Conservation (phyloP, 2,113 vertebrate genomes). For the Ailuropoda melanoleuca region DNA sequence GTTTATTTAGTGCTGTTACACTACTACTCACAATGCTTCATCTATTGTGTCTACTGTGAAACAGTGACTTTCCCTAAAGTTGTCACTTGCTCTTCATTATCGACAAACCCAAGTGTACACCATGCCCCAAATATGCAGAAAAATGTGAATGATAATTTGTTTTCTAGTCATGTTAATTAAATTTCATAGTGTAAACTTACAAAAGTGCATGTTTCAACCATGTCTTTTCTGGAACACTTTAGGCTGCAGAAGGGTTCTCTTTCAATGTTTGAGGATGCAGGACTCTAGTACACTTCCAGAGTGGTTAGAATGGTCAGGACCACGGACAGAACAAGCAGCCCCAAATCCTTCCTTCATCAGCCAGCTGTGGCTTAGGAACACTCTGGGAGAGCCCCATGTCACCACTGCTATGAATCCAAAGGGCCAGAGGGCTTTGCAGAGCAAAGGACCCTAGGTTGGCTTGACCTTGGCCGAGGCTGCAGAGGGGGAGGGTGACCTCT, state of each 20-base stretch:
- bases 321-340: fast-evolving
- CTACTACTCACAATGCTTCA: neutral
- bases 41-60: neutral
- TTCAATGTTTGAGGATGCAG: fast-evolving
- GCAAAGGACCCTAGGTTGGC: neutral
- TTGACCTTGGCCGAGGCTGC: fast-evolving
- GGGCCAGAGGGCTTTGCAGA: neutral
- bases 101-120: neutral
- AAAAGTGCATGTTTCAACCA: neutral
- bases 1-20: neutral
- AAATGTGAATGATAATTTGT: neutral
- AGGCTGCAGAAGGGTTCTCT: too few species aligned
- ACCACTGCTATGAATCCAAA: neutral
- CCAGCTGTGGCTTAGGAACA: neutral
- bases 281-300: fast-evolving
- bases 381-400: neutral
- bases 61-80: neutral
- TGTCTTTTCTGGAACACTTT: neutral
- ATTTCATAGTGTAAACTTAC: neutral
- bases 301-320: fast-evolving
- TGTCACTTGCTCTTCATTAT: neutral
- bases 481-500: fast-evolving
- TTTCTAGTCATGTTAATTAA: neutral
- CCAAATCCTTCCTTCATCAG: too few species aligned
- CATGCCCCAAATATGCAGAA: neutral